phyloP scores from a whole-genome alignment of 1,140 invertebrate species.

The Anastrepha obliqua region DNA sequence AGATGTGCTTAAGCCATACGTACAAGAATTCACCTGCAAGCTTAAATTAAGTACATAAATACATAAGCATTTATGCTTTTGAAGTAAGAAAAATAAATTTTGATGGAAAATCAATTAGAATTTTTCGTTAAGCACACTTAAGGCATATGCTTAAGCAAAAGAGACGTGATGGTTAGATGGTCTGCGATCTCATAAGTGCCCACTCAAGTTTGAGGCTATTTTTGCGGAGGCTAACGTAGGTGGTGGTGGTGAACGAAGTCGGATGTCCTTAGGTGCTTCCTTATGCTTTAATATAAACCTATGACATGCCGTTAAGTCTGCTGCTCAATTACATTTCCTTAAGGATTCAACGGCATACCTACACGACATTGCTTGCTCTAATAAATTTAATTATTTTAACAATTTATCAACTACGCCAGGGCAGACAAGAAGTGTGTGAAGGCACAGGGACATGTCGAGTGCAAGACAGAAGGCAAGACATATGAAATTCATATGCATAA shows the following conservation, averaged over 20 bases:
- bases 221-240: no score
- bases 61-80: not conserved
- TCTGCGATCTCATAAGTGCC: not conserved
- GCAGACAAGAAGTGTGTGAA: not conserved
- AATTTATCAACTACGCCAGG: slow-evolving; percentile 12
- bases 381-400: slow-evolving; percentile 46
- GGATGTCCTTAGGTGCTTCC: not conserved
- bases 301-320: not conserved
- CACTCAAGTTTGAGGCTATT: not conserved
- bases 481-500: not conserved
- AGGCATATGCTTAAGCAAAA: slow-evolving; percentile 21
- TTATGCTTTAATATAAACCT: not conserved
- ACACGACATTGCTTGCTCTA: not conserved
- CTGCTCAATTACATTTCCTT: slow-evolving; percentile 20
- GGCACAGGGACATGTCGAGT: not conserved
- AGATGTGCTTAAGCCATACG: not conserved
- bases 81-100: not conserved
- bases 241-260: not conserved
- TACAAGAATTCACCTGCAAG: not conserved
- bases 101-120: slow-evolving; percentile 30
- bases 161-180: not conserved
- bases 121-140: slow-evolving; percentile 25
- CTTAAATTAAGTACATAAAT: not conserved
- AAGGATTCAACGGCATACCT: not conserved
- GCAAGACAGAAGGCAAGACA: not conserved